Conservation (phyloP, 2,113 vertebrate genomes). For the Bufo bufo region DNA sequence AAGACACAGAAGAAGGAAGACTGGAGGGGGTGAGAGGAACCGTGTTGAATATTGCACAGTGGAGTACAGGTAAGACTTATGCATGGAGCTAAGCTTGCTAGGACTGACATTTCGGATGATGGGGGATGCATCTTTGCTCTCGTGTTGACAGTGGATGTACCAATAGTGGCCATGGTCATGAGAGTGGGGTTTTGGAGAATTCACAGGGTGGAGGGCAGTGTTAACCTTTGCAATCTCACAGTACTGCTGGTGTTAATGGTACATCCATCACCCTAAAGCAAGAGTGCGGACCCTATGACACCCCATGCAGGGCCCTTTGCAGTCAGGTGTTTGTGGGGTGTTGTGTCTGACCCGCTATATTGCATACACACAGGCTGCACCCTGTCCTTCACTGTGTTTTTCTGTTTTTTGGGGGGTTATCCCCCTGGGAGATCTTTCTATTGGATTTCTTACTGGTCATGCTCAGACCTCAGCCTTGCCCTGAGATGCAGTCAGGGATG, state of each 20-base stretch:
- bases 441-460: conserved; percentile 11
- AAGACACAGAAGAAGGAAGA: conserved; percentile 48
- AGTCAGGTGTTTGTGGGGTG: conserved; percentile 6
- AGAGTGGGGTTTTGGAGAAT: conserved; percentile 21
- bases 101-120: neutral
- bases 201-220: conserved; percentile 11
- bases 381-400: conserved; percentile 12
- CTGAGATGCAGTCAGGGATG: neutral
- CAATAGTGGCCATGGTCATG: neutral
- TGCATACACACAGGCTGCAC: neutral
- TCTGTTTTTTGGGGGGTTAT: neutral
- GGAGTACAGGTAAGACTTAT: conserved; percentile 44
- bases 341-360: neutral
- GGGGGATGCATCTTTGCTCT: neutral
- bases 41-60: conserved; percentile 29
- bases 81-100: neutral
- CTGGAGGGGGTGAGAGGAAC: conserved; percentile 22
- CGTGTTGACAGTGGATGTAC: conserved; percentile 16
- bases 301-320: neutral
- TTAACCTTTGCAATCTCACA: conserved; percentile 22
- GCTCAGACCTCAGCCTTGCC: neutral
- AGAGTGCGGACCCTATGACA: neutral
- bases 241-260: neutral
- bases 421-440: conserved; percentile 30
- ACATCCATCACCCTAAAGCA: too few species aligned